Evolutionary conservation across 2,113 vertebrate species (phyloP).

Genomic region (Raja brachyura): DNA sequence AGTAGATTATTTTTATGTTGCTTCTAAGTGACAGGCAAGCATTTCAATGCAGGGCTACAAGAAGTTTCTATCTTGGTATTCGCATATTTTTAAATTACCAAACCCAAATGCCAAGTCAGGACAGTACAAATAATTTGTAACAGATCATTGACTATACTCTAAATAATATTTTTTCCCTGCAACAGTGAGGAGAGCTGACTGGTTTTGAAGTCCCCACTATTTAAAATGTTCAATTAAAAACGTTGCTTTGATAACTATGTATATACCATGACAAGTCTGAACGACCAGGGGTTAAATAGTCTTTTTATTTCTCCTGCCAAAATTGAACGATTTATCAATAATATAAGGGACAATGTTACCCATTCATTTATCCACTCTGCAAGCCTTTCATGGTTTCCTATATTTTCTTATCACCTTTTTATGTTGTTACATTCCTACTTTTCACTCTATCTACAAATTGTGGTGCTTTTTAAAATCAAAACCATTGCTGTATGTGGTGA

Average conservation of each 20-base stretch:
- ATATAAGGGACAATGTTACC: background rate
- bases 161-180: background rate
- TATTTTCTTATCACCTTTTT: too few relatives aligned
- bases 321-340: background rate
- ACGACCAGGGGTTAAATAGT: background rate
- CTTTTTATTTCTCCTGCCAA: background rate
- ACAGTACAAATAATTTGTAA: background rate
- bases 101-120: background rate
- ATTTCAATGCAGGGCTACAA: background rate
- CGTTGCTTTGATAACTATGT: background rate
- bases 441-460: too few relatives aligned
- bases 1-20: background rate
- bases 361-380: background rate
- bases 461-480: too few relatives aligned
- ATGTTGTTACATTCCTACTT: too few relatives aligned
- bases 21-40: background rate
- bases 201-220: background rate
- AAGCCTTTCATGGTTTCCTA: background rate
- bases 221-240: constrained; percentile 1
- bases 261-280: background rate
- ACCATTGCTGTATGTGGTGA: too few relatives aligned
- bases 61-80: background rate
- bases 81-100: background rate
- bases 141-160: background rate
- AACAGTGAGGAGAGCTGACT: background rate